Percentiles rank a stretch among this genome's conserved stretches.
These are phyloP conservation scores for Zaprionus davidi DNA, from an alignment of 1,140 invertebrate species.

Conservation along the genomic window DNA sequence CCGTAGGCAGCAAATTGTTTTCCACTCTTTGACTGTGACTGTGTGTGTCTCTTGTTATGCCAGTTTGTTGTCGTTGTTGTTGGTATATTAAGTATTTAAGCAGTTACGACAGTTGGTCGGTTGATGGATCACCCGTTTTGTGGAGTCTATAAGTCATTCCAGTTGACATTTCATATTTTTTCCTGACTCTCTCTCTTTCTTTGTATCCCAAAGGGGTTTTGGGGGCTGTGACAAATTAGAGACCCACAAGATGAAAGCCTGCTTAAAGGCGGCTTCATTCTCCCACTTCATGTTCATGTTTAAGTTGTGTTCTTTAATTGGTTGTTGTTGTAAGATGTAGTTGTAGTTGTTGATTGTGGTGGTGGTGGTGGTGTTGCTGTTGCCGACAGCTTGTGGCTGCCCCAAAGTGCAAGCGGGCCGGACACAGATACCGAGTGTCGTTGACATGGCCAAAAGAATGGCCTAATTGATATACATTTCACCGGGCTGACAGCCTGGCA, in stretches of 20 bases:
- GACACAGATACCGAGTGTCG: conserved; percentile 41
- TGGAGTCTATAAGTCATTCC: conserved; percentile 63
- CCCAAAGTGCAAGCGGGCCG: conserved; percentile 30
- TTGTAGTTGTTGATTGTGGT: conserved; percentile 8
- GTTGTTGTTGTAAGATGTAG: conserved; percentile 19
- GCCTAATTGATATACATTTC: conserved; percentile 59
- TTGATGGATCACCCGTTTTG: conserved; percentile 58
- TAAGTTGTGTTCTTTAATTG: conserved; percentile 48
- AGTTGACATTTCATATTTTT: conserved; percentile 63
- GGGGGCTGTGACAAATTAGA: conserved; percentile 58
- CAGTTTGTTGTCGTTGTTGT: conserved; percentile 32
- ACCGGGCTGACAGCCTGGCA: conserved; percentile 33
- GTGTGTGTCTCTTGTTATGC: conserved; percentile 37
- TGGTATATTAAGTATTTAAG: conserved; percentile 72
- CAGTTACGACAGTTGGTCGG: conserved; percentile 64
- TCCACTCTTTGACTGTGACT: conserved; percentile 51
- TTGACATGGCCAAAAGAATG: conserved; percentile 43
- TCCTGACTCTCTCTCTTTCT: background rate
- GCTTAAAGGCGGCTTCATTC: conserved; percentile 22
- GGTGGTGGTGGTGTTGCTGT: conserved; percentile 16
- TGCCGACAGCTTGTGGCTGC: conserved; percentile 39
- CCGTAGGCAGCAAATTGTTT: conserved; percentile 72
- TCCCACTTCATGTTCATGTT: conserved; percentile 18
- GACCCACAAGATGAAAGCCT: conserved; percentile 6
- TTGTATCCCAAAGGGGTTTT: conserved; percentile 8